Base-by-base conservation (phyloP, 2,113 vertebrate genomes). In the Bubo blakistoni region DNA sequence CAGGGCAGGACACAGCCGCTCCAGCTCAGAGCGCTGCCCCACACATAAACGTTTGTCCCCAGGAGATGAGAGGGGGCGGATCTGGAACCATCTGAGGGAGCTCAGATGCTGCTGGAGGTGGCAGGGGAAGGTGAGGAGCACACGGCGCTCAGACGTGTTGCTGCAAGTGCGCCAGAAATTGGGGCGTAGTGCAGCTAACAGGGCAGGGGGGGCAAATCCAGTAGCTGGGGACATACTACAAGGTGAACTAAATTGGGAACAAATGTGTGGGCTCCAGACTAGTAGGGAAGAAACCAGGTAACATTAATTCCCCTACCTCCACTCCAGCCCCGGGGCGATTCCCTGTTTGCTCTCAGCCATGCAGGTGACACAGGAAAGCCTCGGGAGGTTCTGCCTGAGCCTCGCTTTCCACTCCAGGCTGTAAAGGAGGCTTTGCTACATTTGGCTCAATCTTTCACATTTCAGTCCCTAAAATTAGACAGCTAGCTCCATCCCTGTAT, bases 81-180 rank as follows among this genome's bases (percentile, higher is more conserved):
- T 26, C 63, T n/a, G 40, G 52, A 25, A 16, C 32, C 40, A 3
- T 5, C 84, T 1, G 29, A 51, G 55, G 34, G 59, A n/a, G 52
- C 24, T 40, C 2, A 9, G 27, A 6, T 3, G 63, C 57, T 81
- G 74, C 74, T 14, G 46, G 80, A 15, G 34, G 29, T 7, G 63
- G 21, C 72, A 63, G 63, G 76, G 78, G 42, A 18, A 16, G 58
- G 62, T 34, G 76, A 22, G 88, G 67, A 80, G 69, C 34, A 1
- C 0, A 0, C 0, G 1, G 30, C 32, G 71, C 2, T 5, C 25
- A 12, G 58, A 9, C 0, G 1, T 5, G 46, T 27, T 49, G 59
- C 79, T 34, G 38, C 22, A 21, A 42, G 2, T 3, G 7, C 10
- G 58, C 73, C 90, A 44, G 38, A 16, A 70, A 26, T 52, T 13